Evolutionary conservation across 2,888 invertebrate genomes (phyloP).

Genomic region (Melikaiella ostensackeni): DNA sequence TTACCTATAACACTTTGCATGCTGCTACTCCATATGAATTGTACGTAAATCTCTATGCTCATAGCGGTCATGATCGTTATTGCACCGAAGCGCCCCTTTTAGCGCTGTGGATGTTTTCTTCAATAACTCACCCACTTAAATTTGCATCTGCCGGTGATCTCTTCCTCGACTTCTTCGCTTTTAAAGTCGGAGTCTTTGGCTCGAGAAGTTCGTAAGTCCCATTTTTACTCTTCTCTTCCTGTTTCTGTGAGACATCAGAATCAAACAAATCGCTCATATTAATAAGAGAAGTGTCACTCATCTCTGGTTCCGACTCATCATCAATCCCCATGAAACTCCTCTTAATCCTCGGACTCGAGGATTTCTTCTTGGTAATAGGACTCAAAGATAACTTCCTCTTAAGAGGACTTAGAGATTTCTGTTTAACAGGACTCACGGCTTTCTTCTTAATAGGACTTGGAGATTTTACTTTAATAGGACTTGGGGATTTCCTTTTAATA

Average conservation of each 20-base stretch:
- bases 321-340: conserved; percentile 36
- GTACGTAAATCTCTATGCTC: too few relatives aligned
- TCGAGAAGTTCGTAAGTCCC: conserved; percentile 64
- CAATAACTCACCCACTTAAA: conserved; percentile 31
- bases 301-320: conserved; percentile 49
- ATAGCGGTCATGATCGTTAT: too few relatives aligned
- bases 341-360: conserved; percentile 3
- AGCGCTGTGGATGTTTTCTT: too few relatives aligned
- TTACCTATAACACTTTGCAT: too few relatives aligned
- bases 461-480: too few relatives aligned
- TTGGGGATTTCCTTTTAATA: too few relatives aligned
- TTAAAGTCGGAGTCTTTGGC: conserved; percentile 61
- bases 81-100: too few relatives aligned
- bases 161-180: conserved; percentile 51
- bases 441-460: too few relatives aligned
- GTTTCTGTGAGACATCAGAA: conserved; percentile 45
- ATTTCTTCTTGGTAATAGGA: conserved; percentile 3
- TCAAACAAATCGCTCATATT: conserved; percentile 51
- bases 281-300: conserved; percentile 43
- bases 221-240: conserved; percentile 44
- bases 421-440: too few relatives aligned
- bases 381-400: conserved; percentile 39
- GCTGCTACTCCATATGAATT: too few relatives aligned
- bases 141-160: conserved; percentile 44
- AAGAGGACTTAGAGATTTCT: too few relatives aligned